phyloP scores from a whole-genome alignment of 2,888 invertebrate species.

The Lagria hirta region DNA sequence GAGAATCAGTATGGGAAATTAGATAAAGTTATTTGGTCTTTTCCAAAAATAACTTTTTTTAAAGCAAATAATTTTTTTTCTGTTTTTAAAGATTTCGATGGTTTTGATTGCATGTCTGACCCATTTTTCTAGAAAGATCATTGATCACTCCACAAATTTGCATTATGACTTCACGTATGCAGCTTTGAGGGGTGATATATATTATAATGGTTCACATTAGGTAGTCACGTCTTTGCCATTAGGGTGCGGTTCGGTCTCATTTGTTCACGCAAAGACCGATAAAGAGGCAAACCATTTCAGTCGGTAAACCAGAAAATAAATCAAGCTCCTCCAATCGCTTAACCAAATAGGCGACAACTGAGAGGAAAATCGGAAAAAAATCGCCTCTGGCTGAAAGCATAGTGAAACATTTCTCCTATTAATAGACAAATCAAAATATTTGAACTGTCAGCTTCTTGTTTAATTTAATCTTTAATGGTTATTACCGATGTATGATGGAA shows the following conservation, averaged over 20 bases:
- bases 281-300: slow-evolving; percentile 31
- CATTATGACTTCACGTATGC: slow-evolving; percentile 18
- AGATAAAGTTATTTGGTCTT: too few relatives aligned
- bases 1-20: too few relatives aligned
- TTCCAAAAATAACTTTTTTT: too few relatives aligned
- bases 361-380: slow-evolving; percentile 10
- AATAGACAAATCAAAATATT: slow-evolving; percentile 11
- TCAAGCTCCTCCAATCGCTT: slow-evolving; percentile 27
- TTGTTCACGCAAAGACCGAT: slow-evolving; percentile 32
- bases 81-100: too few relatives aligned
- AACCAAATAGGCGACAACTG: slow-evolving; percentile 15
- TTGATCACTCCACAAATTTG: slow-evolving; percentile 12
- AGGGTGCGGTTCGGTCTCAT: slow-evolving; percentile 28
- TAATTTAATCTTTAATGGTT: slow-evolving; percentile 3
- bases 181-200: slow-evolving; percentile 22
- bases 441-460: slow-evolving; percentile 9
- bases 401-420: slow-evolving; percentile 5
- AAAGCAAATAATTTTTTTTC: too few relatives aligned
- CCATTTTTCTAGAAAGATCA: too few relatives aligned
- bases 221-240: slow-evolving; percentile 31
- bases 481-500: slow-evolving; percentile 7
- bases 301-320: slow-evolving; percentile 31
- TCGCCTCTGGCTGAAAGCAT: slow-evolving; percentile 4
- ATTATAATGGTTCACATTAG: slow-evolving; percentile 25
- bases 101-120: too few relatives aligned